A percentile compares a stretch with the other conserved stretches of the same genome.
Evolutionary conservation across 2,113 vertebrate genomes (phyloP).

Genomic region (Paraplagusia blochii): DNA sequence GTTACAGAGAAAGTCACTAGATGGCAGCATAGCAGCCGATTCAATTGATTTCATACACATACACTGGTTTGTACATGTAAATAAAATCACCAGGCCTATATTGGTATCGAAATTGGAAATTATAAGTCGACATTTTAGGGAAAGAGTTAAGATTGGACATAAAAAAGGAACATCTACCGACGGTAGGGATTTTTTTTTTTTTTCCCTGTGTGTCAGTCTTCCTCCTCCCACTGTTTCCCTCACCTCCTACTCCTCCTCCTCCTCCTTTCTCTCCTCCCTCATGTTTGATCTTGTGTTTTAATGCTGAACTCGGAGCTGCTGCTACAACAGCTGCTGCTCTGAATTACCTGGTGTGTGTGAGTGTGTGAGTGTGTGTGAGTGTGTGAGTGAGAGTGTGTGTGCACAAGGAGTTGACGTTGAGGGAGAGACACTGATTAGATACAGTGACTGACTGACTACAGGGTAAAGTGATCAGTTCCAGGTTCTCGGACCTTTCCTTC

Average conservation of each 20-base stretch:
- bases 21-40: too few species aligned
- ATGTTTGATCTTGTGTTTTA: slow-evolving; percentile 45
- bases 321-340: slow-evolving; percentile 9
- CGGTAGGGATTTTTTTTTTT: too few species aligned
- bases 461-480: background rate
- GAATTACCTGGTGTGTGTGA: slow-evolving; percentile 28
- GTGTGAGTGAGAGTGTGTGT: slow-evolving; percentile 2
- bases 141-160: too few species aligned
- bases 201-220: slow-evolving; percentile 24
- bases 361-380: slow-evolving; percentile 14
- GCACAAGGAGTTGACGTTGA: slow-evolving; percentile 5
- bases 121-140: too few species aligned
- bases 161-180: too few species aligned
- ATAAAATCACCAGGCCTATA: too few species aligned
- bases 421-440: slow-evolving; percentile 15
- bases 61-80: too few species aligned
- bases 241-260: background rate
- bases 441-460: slow-evolving; percentile 10
- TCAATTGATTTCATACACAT: too few species aligned
- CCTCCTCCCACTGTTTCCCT: slow-evolving; percentile 32
- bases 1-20: too few species aligned
- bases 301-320: slow-evolving; percentile 10
- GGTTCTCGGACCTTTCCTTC: background rate
- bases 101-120: too few species aligned
- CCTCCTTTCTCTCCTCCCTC: slow-evolving; percentile 30